These are phyloP conservation scores for Rhinoderma darwinii DNA, from an alignment of 2,113 vertebrate species.

Conservation along the genomic window DNA sequence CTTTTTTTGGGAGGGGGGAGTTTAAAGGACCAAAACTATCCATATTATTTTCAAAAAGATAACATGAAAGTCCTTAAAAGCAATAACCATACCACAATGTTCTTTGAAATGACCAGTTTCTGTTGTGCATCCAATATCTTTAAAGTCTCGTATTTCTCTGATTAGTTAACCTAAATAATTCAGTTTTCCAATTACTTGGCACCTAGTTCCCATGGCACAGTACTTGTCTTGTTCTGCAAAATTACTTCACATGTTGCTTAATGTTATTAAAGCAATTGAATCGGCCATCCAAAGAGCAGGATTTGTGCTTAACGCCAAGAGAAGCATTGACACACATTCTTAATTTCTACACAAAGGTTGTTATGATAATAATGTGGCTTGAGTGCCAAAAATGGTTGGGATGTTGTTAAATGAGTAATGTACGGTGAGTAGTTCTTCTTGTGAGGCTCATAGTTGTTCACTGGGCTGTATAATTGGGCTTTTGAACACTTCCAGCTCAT, in stretches of 20 bases:
- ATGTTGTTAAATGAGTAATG: conserved; percentile 49
- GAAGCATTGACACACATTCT: conserved; percentile 48
- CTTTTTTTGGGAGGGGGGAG: too few relatives aligned
- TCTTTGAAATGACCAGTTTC: not conserved
- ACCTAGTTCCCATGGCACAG: not conserved
- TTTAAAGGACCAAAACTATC: too few relatives aligned
- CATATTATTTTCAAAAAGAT: too few relatives aligned
- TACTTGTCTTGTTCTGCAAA: conserved; percentile 13
- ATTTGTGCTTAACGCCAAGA: conserved; percentile 47
- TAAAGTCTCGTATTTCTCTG: not conserved
- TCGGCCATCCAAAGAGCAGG: conserved; percentile 27
- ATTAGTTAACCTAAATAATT: not conserved
- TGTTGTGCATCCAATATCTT: not conserved
- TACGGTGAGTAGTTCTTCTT: conserved; percentile 22
- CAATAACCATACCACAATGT: not conserved
- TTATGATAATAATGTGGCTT: conserved; percentile 49
- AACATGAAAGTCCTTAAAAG: not conserved
- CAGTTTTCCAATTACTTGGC: conserved; percentile 18
- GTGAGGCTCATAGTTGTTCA: conserved; percentile 47
- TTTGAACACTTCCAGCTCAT: conserved; percentile 49
- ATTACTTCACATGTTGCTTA: conserved; percentile 36
- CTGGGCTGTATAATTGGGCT: conserved; percentile 52
- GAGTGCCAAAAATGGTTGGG: conserved; percentile 21
- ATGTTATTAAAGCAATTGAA: conserved; percentile 43
- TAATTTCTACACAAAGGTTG: conserved; percentile 54